Evolutionary conservation across 2,888 invertebrate species (phyloP), one percentile per base, ranked within the genome.

Genomic region (Helobdella robusta): DNA sequence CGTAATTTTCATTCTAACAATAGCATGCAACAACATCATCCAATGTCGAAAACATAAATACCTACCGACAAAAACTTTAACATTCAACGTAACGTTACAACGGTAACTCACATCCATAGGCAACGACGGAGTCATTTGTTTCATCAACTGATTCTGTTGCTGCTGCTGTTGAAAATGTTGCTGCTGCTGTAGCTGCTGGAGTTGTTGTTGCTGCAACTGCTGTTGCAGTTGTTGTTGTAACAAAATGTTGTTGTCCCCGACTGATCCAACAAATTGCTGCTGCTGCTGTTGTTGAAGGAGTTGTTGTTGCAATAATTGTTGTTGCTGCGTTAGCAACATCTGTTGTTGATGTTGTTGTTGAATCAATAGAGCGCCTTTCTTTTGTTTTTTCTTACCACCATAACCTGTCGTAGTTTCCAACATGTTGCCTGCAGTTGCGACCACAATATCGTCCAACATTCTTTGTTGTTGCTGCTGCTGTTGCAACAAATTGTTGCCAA

Each of bases 241-340:
- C n/a, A n/a, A n/a, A n/a, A n/a, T n/a, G n/a, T n/a, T n/a, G n/a
- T n/a, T n/a, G n/a, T n/a, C n/a, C n/a, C 40, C 18, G 40, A 40
- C 40, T 40, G 40, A 40, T 15, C 18, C 18, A 18, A 40, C 11
- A 40, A 18, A 71, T 82, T 76, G 88, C 87, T 72, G 56, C 35
- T 59, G 59, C 48, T 44, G 65, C 48, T 50, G 65, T 35, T 65
- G 65, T 35, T 59, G 59, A 87, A 40, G 44, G 83, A 69, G 82
- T 76, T 78, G 83, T 83, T 67, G 65, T 25, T 59, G 66, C 36
- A 44, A 66, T 28, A 65, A 58, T 34, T 64, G 67, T 35, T 60
- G 64, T 36, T 64, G 68, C 25, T 48, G 61, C 46, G 23, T 20
- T 18, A 23, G 48, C 15, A 23, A 25, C 25, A 23, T 20, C 23